Base-by-base conservation (phyloP, 23 tunicate genomes). In the Trididemnum clinides region DNA sequence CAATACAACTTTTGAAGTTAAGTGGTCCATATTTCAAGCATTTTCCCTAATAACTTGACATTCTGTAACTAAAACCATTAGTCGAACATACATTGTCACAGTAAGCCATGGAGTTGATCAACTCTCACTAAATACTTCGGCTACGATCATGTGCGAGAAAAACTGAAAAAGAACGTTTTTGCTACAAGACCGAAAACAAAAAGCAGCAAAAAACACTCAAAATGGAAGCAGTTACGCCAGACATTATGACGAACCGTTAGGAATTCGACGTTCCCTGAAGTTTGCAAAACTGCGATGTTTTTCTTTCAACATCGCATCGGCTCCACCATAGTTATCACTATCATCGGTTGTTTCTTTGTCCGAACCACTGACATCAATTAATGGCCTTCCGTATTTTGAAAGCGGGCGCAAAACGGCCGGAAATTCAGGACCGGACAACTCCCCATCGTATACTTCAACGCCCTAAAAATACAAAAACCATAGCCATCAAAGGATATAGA, bases 381-480 rank as follows among this genome's bases (percentile, higher is more conserved):
- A 77, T 15, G 85, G 72, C 19, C 94, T 39, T 33, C 94, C 85
- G 58, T 77, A 89, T 32, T 50, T 77, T 1, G 88, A 83, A 7
- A 89, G 50, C 0, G 94, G 94, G 26, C 82, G 80, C 22, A 89
- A 57, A 12, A 66, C 72, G 27, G 64, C 77, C 0, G 92, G 98
- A 77, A 94, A 94, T 71, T 94, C 98, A 7, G 98, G 98, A 0
- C 98, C 98, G 18, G 98, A 94, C 21, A 94, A 51, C 1, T 94
- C 90, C 5, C 88, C 93, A 75, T 94, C 98, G 59, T 94, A 94
- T 10, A 94, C 84, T 50, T 94, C 98, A 32, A 81, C 85, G 7
- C 78, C 94, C 98, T 94, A 76, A 25, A 72, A 65, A 44, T 10
- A 15, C 15, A 15, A 10, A 44, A 44, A n/a, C n/a, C n/a, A n/a